These are phyloP conservation scores for Formicarius rufipectus DNA, from an alignment of 2,113 vertebrate genomes.

Conservation along the genomic window DNA sequence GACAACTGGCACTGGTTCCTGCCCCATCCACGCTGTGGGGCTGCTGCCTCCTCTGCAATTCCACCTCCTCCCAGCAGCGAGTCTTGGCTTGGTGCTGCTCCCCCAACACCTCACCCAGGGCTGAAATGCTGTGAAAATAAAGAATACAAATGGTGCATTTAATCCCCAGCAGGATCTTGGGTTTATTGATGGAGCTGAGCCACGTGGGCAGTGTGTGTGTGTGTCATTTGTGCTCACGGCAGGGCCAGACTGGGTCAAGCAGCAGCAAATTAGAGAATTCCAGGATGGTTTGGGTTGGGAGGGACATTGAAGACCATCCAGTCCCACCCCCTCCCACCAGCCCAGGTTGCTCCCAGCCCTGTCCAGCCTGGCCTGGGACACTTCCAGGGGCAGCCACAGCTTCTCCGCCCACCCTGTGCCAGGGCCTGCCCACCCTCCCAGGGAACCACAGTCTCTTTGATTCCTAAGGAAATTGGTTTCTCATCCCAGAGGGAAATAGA, in stretches of 20 bases:
- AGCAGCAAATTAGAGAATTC: background rate
- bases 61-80: background rate
- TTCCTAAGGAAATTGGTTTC: conserved; percentile 18
- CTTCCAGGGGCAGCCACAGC: background rate
- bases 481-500: background rate
- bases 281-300: background rate
- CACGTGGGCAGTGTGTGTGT: rapidly evolving
- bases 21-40: background rate
- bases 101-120: background rate
- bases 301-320: rapidly evolving
- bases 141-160: background rate
- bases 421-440: background rate
- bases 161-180: background rate
- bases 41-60: too few relatives aligned
- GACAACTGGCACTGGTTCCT: rapidly evolving
- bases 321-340: too few relatives aligned
- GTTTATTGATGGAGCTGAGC: background rate
- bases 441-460: background rate
- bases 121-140: background rate
- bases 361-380: background rate
- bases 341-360: rapidly evolving
- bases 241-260: background rate
- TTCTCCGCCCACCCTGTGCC: background rate
- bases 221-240: background rate
- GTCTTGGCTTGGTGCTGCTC: background rate